Evolutionary conservation across 2,113 vertebrate species (phyloP).

Genomic region (Mirounga angustirostris): DNA sequence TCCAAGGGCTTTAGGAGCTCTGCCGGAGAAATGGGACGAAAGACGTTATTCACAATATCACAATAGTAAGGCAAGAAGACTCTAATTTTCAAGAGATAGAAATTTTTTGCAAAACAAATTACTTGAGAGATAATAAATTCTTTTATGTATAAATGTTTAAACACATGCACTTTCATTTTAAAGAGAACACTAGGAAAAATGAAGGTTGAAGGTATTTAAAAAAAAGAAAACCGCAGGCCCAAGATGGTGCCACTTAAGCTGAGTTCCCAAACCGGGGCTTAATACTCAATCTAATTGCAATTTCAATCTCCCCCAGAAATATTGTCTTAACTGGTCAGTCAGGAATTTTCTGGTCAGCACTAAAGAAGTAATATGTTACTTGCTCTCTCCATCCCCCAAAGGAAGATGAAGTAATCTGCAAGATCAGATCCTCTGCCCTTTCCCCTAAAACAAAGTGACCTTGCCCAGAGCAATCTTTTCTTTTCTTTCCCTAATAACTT

Average conservation of each 20-base stretch:
- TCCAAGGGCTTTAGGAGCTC: not conserved
- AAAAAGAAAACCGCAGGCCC: not conserved
- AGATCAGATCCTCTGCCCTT: not conserved
- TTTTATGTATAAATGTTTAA: not conserved
- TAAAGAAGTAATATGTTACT: not conserved
- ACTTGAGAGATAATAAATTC: not conserved
- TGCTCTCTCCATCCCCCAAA: not conserved
- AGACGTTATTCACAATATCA: not conserved
- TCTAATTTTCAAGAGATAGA: not conserved
- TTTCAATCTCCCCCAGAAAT: not conserved
- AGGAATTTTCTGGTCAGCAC: not conserved
- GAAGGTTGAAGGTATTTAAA: not conserved
- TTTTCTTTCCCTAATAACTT: not conserved
- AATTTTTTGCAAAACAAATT: not conserved
- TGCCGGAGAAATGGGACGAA: not conserved
- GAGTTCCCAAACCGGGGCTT: not conserved
- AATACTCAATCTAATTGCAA: not conserved
- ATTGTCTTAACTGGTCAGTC: not conserved
- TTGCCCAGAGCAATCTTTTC: not conserved
- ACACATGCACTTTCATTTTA: not conserved
- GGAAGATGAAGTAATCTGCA: not conserved
- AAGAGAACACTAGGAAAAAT: not conserved
- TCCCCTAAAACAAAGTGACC: not conserved
- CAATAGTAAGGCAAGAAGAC: not conserved
- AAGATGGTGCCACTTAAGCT: not conserved